Base-by-base conservation (phyloP, 2,888 invertebrate species). In the Tribolium freemani region DNA sequence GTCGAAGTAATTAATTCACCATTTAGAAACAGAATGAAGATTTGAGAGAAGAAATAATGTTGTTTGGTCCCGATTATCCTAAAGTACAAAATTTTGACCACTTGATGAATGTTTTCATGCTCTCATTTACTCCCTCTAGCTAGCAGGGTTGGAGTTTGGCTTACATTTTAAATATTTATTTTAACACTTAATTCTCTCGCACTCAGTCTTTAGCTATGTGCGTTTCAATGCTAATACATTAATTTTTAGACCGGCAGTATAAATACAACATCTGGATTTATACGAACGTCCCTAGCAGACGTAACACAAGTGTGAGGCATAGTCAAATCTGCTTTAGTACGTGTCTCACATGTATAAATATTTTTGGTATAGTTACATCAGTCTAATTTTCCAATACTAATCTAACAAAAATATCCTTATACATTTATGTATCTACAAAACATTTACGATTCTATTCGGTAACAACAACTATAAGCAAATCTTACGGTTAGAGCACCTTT, bases 131-230 rank as follows among this genome's bases (percentile, higher is more conserved):
- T 48, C 10, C 8, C 30, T 57, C 63, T 66, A 64, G 21, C 72
- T 72, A 72, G 57, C 44, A 72, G 72, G 72, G 72, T 72, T 72
- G 72, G 72, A 72, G 72, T 72, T 72, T 72, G 63, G 61, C 72
- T 72, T 72, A 72, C 72, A 64, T 45, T 60, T 72, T 51, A 31
- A 48, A 20, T 45, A 50, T 38, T 16, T 53, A 31, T 51, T 26
- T 51, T 11, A 44, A 6, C 26, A 10, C n/a, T 13, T 44, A 51
- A 48, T 6, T 48, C 8, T 30, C 48, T 69, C 11, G 60, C 69
- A 69, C 69, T 69, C 69, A 69, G 69, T 69, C 69, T 69, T 68
- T 26, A 56, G 30, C 10, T 56, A 30, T 26, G 30, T 30, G 30
- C 26, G 10, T 30, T 10, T 56, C 10, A 56, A 56, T 13, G 48